These are phyloP conservation scores for Tenebrosternarchus preto DNA, from an alignment of 2,113 vertebrate genomes.

Conservation along the genomic window DNA sequence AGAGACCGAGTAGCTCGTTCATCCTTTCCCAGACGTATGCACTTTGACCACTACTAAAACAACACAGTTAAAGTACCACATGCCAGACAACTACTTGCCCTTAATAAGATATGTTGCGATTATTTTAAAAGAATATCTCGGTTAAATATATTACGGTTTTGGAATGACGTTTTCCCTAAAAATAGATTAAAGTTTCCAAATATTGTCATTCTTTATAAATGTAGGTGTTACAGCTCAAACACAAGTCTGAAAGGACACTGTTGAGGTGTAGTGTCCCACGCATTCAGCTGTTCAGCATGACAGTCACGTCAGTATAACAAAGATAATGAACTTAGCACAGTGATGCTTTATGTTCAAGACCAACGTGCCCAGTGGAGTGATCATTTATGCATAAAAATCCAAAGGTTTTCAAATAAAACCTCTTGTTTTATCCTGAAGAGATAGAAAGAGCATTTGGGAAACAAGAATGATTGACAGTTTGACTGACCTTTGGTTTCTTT, in stretches of 20 bases:
- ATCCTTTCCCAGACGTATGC: not conserved
- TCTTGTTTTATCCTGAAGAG: not conserved
- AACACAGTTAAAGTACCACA: not conserved
- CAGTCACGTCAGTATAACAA: not conserved
- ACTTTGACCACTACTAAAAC: too few species aligned
- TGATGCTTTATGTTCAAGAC: not conserved
- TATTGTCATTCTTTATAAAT: too few species aligned
- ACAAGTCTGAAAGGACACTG: too few species aligned
- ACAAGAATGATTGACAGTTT: not conserved
- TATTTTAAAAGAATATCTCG: not conserved
- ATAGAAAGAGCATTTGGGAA: not conserved
- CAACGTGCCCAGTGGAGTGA: not conserved
- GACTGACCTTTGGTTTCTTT: not conserved
- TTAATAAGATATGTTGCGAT: not conserved
- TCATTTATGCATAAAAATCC: not conserved
- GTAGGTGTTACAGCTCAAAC: too few species aligned
- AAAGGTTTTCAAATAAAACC: not conserved
- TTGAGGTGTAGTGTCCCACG: too few species aligned
- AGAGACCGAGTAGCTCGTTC: not conserved
- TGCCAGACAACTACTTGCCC: not conserved
- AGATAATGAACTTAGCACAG: not conserved
- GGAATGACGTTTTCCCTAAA: too few species aligned
- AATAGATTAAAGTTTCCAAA: too few species aligned
- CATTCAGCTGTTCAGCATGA: not conserved
- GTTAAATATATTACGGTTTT: not conserved